Evolutionary conservation across 2,888 invertebrate genomes (phyloP), one percentile per base, ranked within the genome.

Genomic region (Leptopilina drosophilae): DNA sequence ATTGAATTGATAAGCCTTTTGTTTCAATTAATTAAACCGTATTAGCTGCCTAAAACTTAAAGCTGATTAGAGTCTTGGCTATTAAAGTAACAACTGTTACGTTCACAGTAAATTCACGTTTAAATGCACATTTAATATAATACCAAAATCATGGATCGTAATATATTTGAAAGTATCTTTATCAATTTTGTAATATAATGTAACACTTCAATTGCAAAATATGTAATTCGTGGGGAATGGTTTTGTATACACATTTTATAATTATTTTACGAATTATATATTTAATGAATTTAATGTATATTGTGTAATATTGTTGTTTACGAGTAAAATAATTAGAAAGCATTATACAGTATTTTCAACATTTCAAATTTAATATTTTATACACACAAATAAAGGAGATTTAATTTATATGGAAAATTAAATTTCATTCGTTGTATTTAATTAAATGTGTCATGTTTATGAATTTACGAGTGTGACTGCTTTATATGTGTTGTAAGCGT

Each of bases 41-140:
- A n/a, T 26, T 33, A 5, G n/a, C 1, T n/a, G n/a, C 33, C n/a
- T 73, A 7, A 53, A 73, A 73, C 73, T 56, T 73, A 9, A 73
- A 73, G 53, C 56, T 14, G 73, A 73, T 73, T 73, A n/a, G 2
- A 53, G 53, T 26, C 2, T 53, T 33, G 69, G 69, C 69, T 73
- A 73, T 73, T 56, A 56, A 73, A 73, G 14, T 26, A 53, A 73
- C 73, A 73, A 15, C 73, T 73, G 73, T 56, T 56, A n/a, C 73
- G 73, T 73, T 73, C 73, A 56, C 73, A 56, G 56, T 4, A 14
- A 56, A 33, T 73, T 33, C 53, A n/a, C 56, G 73, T 56, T 33
- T 56, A 20, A 20, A 8, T 33, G n/a, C 26, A 73, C 33, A 56
- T 73, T 53, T 40, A 56, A 42, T 26, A 33, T 42, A 62, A 33